phyloP scores from a whole-genome alignment of 2,888 invertebrate species.

The Drosophila nr. perissopoda region DNA sequence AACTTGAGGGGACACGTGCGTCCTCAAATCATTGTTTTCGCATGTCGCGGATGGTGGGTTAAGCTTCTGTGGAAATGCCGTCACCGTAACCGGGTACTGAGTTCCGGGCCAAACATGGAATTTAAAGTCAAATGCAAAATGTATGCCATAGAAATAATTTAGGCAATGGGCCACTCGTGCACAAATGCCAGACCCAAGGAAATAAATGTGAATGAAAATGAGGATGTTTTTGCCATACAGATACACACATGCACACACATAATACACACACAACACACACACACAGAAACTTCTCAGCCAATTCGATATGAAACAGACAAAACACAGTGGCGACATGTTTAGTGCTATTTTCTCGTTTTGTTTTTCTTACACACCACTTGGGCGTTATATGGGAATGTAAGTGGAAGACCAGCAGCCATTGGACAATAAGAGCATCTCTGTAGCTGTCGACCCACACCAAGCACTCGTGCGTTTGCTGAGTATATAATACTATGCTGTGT shows the following conservation, averaged over 20 bases:
- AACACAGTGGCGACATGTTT: slow-evolving; percentile 58
- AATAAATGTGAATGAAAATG: slow-evolving; percentile 25
- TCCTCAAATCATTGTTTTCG: slow-evolving; percentile 69
- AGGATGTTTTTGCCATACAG: slow-evolving; percentile 14
- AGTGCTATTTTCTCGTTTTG: slow-evolving; percentile 42
- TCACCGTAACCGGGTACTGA: slow-evolving; percentile 17
- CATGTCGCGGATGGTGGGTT: slow-evolving; percentile 11
- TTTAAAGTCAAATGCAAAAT: slow-evolving; percentile 65
- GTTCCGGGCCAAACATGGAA: slow-evolving; percentile 40
- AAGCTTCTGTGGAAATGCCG: slow-evolving; percentile 3
- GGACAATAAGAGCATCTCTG: slow-evolving; percentile 23
- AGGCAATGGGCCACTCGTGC: slow-evolving; percentile 78
- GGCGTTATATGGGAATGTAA: slow-evolving; percentile 18
- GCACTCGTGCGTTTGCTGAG: slow-evolving; percentile 17
- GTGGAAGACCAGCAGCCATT: slow-evolving; percentile 21
- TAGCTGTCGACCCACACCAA: slow-evolving; percentile 7
- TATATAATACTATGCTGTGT: slow-evolving; percentile 30
- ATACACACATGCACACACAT: slow-evolving; percentile 2
- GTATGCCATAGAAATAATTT: slow-evolving; percentile 69
- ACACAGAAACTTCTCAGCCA: slow-evolving; percentile 4
- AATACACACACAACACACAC: slow-evolving; percentile 12
- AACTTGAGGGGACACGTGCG: slow-evolving; percentile 49
- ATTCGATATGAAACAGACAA: slow-evolving; percentile 32
- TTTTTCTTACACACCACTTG: slow-evolving; percentile 28
- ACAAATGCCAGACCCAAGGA: slow-evolving; percentile 61